Evolutionary conservation across 2,797 vertebrate genomes (phyloP).

Genomic region (Falco concolor): DNA sequence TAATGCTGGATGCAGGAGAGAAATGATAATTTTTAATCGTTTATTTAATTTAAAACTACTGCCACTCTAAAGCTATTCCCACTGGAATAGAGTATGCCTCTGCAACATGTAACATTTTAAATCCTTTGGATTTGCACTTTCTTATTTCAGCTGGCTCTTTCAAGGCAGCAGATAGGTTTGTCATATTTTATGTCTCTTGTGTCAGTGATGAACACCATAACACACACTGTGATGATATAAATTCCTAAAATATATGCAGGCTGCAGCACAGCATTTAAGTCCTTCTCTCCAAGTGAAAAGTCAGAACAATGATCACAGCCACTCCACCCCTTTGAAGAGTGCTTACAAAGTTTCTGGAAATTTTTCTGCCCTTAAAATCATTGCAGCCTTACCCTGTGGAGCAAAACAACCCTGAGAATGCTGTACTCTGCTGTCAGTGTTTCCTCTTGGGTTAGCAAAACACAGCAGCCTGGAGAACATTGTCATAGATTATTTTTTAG

Average conservation of each 20-base stretch:
- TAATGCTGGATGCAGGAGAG: not conserved
- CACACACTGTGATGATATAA: not conserved
- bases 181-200: not conserved
- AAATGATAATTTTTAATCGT: not conserved
- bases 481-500: constrained; percentile 40
- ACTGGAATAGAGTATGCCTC: not conserved
- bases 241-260: not conserved
- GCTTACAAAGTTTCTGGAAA: not conserved
- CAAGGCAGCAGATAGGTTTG: not conserved
- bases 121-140: not conserved
- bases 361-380: not conserved
- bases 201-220: not conserved
- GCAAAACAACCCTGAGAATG: not conserved
- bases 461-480: constrained; percentile 28
- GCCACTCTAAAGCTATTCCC: not conserved
- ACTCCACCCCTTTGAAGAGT: not conserved
- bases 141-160: not conserved
- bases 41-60: not conserved
- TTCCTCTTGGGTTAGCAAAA: constrained; percentile 20
- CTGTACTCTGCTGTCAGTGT: not conserved
- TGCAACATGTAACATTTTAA: not conserved
- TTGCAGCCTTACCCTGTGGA: not conserved
- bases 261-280: not conserved
- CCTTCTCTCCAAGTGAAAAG: not conserved
- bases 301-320: not conserved